A percentile compares a stretch with the other conserved stretches of the same genome.
These are phyloP conservation scores for Drosophila simulans DNA, from an alignment of 1,140 invertebrate genomes.

Conservation along the genomic window DNA sequence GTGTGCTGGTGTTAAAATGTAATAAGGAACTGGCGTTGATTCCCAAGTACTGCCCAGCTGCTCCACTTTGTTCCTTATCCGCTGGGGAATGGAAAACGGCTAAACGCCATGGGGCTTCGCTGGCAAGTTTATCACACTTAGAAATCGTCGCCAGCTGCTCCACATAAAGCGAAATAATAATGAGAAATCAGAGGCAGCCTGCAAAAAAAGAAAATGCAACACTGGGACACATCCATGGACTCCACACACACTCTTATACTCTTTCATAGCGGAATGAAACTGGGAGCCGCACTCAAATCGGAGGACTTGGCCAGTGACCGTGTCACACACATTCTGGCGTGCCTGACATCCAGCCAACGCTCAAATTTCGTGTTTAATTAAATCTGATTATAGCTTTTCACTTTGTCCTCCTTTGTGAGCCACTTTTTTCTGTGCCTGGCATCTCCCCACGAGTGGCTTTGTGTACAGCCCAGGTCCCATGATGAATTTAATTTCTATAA, in stretches of 20 bases:
- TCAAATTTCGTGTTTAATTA: constrained; percentile 81
- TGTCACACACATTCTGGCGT: constrained; percentile 56
- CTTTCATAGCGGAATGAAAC: constrained; percentile 8
- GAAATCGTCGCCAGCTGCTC: constrained; percentile 66
- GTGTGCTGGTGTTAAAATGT: constrained; percentile 56
- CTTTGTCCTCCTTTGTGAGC: constrained; percentile 43
- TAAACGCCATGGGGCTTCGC: constrained; percentile 34
- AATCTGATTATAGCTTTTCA: constrained; percentile 80
- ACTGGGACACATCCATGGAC: constrained; percentile 23
- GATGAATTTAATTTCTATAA: constrained; percentile 28
- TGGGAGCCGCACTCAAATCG: constrained; percentile 36
- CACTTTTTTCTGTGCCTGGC: constrained; percentile 35
- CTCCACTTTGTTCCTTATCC: constrained; percentile 20
- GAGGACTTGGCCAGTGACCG: constrained; percentile 42
- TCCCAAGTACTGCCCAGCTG: constrained; percentile 59
- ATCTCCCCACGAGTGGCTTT: constrained; percentile 30
- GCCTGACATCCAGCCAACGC: constrained; percentile 55
- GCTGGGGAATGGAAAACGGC: too few relatives aligned
- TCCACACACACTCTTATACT: constrained; percentile 1
- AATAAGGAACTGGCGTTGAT: constrained; percentile 61
- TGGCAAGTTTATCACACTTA: constrained; percentile 71
- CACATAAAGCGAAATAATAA: constrained; percentile 80
- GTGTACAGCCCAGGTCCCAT: neutral
- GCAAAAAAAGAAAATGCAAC: constrained; percentile 44
- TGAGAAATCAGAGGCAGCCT: constrained; percentile 67